Conservation (phyloP, 2,113 vertebrate species). For the Xiphias gladius region DNA sequence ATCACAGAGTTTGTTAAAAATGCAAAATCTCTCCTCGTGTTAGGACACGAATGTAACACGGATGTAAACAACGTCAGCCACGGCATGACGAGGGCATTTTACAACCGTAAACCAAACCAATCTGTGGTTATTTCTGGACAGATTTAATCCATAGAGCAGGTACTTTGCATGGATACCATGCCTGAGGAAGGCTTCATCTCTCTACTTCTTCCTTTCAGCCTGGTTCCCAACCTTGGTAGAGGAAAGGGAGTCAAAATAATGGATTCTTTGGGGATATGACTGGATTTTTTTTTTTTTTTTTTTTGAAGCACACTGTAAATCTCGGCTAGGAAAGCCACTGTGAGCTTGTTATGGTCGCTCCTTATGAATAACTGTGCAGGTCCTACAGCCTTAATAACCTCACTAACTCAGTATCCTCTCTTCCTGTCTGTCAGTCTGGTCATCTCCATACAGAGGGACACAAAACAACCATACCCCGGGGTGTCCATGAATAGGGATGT, state of each 20-base stretch:
- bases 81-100: constrained; percentile 12
- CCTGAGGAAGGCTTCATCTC: constrained; percentile 25
- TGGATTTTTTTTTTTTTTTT: constrained; percentile 28
- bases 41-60: too few relatives aligned
- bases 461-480: constrained; percentile 37
- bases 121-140: constrained; percentile 36
- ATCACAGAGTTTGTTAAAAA: constrained; percentile 51
- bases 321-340: constrained; percentile 55
- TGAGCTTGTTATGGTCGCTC: constrained; percentile 56
- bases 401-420: constrained; percentile 52
- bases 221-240: constrained; percentile 62
- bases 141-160: constrained; percentile 24
- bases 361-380: constrained; percentile 61
- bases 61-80: constrained; percentile 17
- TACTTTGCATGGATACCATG: constrained; percentile 3
- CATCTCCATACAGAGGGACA: constrained; percentile 50
- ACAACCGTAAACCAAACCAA: not conserved
- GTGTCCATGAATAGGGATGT: constrained; percentile 54
- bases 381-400: constrained; percentile 63
- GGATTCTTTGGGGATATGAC: constrained; percentile 61
- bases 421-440: constrained; percentile 42
- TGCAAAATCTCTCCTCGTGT: constrained; percentile 51
- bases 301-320: constrained; percentile 61
- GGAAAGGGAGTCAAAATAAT: constrained; percentile 64
- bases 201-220: constrained; percentile 39